A percentile compares a stretch with the other conserved stretches of the same genome.
phyloP scores from a whole-genome alignment of 2,797 vertebrate genomes.

The Myotis findleyi region DNA sequence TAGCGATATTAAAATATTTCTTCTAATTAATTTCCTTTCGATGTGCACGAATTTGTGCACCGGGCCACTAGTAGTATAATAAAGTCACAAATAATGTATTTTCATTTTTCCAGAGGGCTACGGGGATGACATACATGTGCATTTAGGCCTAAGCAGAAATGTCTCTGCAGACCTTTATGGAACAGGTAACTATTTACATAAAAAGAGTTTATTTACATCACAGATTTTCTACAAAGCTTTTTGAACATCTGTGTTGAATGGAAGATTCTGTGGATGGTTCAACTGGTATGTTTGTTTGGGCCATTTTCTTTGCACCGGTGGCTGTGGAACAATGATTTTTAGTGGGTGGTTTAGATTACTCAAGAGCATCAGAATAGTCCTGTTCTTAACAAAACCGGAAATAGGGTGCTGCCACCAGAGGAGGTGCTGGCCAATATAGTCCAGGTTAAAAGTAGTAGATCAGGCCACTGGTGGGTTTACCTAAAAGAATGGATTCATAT shows the following conservation, averaged over 20 bases:
- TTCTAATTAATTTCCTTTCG: too few species aligned
- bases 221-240: background rate
- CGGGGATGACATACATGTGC: background rate
- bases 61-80: background rate
- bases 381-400: background rate
- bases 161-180: background rate
- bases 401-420: background rate
- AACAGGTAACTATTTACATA: background rate
- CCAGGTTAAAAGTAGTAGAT: background rate
- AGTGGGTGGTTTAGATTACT: background rate
- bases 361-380: background rate
- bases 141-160: background rate
- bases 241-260: background rate
- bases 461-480: background rate
- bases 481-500: background rate
- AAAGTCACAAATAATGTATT: background rate
- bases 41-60: too few species aligned
- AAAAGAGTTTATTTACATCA: background rate
- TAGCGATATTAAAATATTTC: too few species aligned
- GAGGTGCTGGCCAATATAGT: background rate
- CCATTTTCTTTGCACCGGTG: background rate
- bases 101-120: background rate
- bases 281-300: background rate
- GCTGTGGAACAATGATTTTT: background rate
- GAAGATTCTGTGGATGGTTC: background rate